Conservation (phyloP, 2,888 invertebrate species). For the Drosophila merina region DNA sequence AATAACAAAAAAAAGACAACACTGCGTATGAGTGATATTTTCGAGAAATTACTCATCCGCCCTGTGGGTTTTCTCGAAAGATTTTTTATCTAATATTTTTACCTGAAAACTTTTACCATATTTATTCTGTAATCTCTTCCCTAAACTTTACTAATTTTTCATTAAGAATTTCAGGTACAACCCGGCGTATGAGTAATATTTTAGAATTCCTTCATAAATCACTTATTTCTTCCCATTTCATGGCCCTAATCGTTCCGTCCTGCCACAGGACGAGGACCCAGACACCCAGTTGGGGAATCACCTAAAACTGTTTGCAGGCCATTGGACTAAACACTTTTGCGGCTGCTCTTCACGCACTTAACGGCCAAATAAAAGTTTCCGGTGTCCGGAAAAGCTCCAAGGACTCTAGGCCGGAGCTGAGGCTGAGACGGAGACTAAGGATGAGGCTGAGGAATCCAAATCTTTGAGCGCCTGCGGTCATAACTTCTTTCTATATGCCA, state of each 20-base stretch:
- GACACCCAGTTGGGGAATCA: constrained; percentile 38
- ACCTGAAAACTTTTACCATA: too few relatives aligned
- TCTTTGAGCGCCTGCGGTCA: constrained; percentile 45
- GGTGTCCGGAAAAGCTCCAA: constrained; percentile 7
- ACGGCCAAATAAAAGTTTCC: constrained; percentile 44
- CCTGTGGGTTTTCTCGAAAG: not conserved
- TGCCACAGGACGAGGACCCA: too few relatives aligned
- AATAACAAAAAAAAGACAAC: not conserved
- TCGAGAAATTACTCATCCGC: not conserved
- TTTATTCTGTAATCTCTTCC: too few relatives aligned
- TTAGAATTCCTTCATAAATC: not conserved
- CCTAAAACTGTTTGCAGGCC: constrained; percentile 59
- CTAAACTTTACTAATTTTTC: too few relatives aligned
- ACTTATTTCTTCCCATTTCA: not conserved
- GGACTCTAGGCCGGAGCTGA: not conserved
- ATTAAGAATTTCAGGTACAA: too few relatives aligned
- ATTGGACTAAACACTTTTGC: constrained; percentile 55
- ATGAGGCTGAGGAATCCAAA: constrained; percentile 21
- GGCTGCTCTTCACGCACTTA: constrained; percentile 48
- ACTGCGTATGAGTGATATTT: not conserved
- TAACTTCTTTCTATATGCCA: constrained; percentile 62
- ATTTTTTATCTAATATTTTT: too few relatives aligned
- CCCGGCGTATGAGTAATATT: not conserved
- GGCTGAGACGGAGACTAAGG: not conserved
- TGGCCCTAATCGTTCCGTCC: not conserved